phyloP scores from a whole-genome alignment of 2,113 vertebrate species.

The Columba janthina region DNA sequence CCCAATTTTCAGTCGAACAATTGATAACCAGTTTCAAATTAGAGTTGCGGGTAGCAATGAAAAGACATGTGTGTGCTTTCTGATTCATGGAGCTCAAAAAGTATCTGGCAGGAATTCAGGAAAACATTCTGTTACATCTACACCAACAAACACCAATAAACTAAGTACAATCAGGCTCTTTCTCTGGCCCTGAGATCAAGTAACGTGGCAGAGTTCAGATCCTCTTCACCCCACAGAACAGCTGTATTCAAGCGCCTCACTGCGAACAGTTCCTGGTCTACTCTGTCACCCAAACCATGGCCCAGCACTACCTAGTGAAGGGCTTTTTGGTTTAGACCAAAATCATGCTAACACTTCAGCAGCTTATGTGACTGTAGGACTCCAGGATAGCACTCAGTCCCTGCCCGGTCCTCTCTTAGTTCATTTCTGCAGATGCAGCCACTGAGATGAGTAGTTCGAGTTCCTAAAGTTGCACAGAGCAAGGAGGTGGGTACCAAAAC shows the following conservation, averaged over 20 bases:
- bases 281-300: not conserved
- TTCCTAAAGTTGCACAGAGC: not conserved
- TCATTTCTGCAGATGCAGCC: not conserved
- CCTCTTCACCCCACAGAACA: not conserved
- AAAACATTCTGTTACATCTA: not conserved
- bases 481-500: not conserved
- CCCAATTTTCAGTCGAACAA: not conserved
- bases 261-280: not conserved
- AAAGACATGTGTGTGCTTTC: not conserved
- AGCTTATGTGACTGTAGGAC: not conserved
- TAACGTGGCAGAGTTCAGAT: not conserved
- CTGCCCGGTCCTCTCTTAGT: not conserved
- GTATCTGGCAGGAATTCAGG: not conserved
- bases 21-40: not conserved
- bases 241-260: not conserved
- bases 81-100: not conserved
- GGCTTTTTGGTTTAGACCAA: not conserved
- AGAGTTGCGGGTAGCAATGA: not conserved
- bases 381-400: not conserved
- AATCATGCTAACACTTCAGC: not conserved
- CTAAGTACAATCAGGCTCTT: not conserved
- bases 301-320: not conserved
- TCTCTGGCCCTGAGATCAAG: not conserved
- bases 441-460: not conserved
- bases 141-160: not conserved